These are phyloP conservation scores for Palythoa heliodiscus DNA, from an alignment of 92 coral and sea anemone genomes.

Conservation along the genomic window DNA sequence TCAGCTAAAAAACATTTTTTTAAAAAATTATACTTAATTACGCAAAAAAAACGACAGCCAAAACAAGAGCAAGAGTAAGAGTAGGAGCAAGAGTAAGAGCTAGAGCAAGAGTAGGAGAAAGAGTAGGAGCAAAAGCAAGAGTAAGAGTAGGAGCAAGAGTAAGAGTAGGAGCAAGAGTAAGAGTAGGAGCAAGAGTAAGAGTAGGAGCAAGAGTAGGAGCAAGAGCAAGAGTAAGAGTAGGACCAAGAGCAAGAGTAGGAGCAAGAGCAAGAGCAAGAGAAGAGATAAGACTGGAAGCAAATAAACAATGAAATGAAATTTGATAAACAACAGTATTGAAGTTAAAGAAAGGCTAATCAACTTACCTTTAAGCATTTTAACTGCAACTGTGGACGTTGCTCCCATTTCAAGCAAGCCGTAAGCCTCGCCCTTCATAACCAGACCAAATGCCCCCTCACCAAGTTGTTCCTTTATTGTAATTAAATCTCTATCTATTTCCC, in stretches of 20 bases:
- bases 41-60: not conserved
- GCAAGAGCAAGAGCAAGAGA: too few species aligned
- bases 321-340: not conserved
- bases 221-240: too few species aligned
- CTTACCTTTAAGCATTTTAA: constrained; percentile 95
- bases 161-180: not conserved
- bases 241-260: too few species aligned
- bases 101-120: too few species aligned
- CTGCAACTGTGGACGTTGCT: constrained; percentile 73
- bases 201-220: too few species aligned
- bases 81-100: not conserved
- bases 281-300: too few species aligned
- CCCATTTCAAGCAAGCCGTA: constrained; percentile 78
- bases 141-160: too few species aligned
- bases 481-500: constrained; percentile 92
- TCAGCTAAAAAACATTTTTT: not conserved
- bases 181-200: not conserved
- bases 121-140: too few species aligned
- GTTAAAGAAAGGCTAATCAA: not conserved
- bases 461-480: constrained; percentile 85
- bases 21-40: not conserved
- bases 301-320: not conserved
- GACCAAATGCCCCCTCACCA: constrained; percentile 98
- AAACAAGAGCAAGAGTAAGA: not conserved
- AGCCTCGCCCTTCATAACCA: constrained; percentile 98